Evolutionary conservation across 2,888 invertebrate genomes (phyloP).

Genomic region (Malthinus flaveolus): DNA sequence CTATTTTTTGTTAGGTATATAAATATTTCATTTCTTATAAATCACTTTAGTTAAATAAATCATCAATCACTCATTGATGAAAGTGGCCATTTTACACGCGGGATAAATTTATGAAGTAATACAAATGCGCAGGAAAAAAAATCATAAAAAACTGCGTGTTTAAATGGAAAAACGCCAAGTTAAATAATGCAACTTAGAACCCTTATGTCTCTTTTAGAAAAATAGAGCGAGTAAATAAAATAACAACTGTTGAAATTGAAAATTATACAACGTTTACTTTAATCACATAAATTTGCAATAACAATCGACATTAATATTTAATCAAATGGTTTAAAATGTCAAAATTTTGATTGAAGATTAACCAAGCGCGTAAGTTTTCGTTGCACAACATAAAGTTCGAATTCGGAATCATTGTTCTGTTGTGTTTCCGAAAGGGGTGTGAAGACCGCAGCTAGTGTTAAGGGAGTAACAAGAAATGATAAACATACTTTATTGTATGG

Average conservation of each 20-base stretch:
- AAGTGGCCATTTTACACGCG: too few relatives aligned
- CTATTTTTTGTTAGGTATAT: too few relatives aligned
- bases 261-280: conserved; percentile 22
- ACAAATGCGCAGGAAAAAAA: too few relatives aligned
- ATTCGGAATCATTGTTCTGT: conserved; percentile 33
- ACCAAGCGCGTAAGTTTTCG: conserved; percentile 33
- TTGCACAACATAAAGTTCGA: conserved; percentile 38
- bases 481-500: conserved; percentile 32
- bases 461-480: conserved; percentile 35
- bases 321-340: conserved; percentile 30
- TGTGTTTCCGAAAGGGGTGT: conserved; percentile 34
- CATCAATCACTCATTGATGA: too few relatives aligned
- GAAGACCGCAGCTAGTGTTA: conserved; percentile 35
- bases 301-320: conserved; percentile 22
- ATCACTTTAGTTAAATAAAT: neutral
- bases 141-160: neutral
- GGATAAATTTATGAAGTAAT: too few relatives aligned
- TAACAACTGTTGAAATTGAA: neutral
- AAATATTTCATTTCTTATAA: neutral
- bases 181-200: neutral
- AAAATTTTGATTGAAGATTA: conserved; percentile 32
- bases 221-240: neutral
- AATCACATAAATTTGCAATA: conserved; percentile 24
- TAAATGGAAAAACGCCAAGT: neutral
- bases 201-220: neutral